Conservation (phyloP, 2,113 vertebrate genomes). For the Maccullochella peelii region DNA sequence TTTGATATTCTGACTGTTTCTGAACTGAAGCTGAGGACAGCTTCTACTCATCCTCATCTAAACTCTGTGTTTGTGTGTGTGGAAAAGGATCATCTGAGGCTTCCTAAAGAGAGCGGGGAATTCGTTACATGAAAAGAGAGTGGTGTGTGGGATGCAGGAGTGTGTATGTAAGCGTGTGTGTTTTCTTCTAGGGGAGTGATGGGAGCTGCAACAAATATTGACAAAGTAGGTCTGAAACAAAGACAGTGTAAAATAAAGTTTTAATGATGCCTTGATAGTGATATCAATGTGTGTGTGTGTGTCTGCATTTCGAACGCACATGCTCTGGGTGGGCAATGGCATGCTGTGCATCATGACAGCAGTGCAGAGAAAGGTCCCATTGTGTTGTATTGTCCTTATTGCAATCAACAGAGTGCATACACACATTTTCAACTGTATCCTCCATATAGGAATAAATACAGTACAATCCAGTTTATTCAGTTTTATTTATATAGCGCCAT, state of each 20-base stretch:
- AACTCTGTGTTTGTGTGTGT: not conserved
- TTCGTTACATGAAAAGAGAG: slow-evolving; percentile 20
- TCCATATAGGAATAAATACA: not conserved
- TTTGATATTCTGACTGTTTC: not conserved
- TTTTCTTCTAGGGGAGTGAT: slow-evolving; percentile 9
- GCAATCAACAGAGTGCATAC: not conserved
- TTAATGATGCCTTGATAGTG: not conserved
- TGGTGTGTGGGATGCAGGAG: slow-evolving; percentile 14
- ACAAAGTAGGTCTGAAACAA: slow-evolving; percentile 6
- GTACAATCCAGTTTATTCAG: too few relatives aligned
- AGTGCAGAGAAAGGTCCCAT: not conserved
- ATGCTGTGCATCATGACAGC: slow-evolving; percentile 5
- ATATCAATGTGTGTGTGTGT: slow-evolving; percentile 12
- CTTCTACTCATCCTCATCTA: not conserved
- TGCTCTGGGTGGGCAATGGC: slow-evolving; percentile 12
- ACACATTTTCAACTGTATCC: not conserved
- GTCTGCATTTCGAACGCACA: not conserved
- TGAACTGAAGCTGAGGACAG: not conserved
- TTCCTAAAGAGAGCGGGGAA: not conserved
- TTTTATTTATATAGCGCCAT: too few relatives aligned
- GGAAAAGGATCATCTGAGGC: not conserved
- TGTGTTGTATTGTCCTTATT: slow-evolving; percentile 12
- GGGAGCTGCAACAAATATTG: slow-evolving; percentile 12
- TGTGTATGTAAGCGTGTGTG: not conserved
- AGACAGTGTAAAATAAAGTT: not conserved